phyloP scores from a whole-genome alignment of 2,113 vertebrate species.

The human (Homo sapiens) region DNA sequence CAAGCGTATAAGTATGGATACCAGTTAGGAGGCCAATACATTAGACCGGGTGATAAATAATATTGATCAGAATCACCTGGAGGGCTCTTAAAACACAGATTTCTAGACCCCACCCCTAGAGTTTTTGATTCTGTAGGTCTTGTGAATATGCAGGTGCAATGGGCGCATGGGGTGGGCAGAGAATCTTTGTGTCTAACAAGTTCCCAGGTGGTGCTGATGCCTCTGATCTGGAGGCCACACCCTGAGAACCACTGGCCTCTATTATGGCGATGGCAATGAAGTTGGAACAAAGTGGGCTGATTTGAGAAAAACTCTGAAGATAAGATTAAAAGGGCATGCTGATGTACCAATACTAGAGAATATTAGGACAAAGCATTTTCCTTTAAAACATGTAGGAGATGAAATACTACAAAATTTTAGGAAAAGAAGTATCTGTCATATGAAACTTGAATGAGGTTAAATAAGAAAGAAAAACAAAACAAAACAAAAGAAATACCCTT shows the following conservation, averaged over 20 bases:
- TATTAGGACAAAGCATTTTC: background rate
- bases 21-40: background rate
- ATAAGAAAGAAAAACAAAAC: background rate
- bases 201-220: background rate
- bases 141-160: no score
- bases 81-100: background rate
- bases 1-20: no score
- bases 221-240: background rate
- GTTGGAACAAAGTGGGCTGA: background rate
- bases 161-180: background rate
- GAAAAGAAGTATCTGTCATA: background rate
- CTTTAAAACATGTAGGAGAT: background rate
- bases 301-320: background rate
- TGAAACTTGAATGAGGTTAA: background rate
- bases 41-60: background rate
- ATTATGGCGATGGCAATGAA: background rate
- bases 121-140: background rate
- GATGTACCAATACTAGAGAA: background rate
- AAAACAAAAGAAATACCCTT: background rate
- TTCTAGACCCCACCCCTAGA: background rate
- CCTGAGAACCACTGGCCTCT: background rate
- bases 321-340: background rate
- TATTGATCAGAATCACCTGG: background rate
- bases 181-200: background rate
- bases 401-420: background rate